phyloP scores from a whole-genome alignment of 1,140 invertebrate genomes.

The Euwallacea fornicatus region DNA sequence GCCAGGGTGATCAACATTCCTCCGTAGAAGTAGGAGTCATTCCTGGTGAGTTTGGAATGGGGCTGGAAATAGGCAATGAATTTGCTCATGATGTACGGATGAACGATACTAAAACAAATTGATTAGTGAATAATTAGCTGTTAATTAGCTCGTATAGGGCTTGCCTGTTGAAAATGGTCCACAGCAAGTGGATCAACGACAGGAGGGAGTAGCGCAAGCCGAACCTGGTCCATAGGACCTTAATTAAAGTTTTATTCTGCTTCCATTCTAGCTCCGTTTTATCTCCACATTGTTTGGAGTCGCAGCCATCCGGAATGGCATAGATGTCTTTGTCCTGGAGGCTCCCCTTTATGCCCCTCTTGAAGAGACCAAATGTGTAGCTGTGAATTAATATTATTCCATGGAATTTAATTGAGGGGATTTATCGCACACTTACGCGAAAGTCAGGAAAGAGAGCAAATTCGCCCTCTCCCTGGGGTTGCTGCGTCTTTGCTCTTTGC shows the following conservation, averaged over 20 bases:
- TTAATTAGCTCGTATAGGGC: neutral
- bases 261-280: slow-evolving; percentile 44
- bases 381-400: slow-evolving; percentile 16
- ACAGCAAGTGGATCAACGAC: slow-evolving; percentile 26
- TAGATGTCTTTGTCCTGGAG: slow-evolving; percentile 45
- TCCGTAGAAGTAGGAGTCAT: slow-evolving; percentile 69
- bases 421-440: slow-evolving; percentile 32
- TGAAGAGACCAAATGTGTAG: slow-evolving; percentile 40
- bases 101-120: slow-evolving; percentile 36
- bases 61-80: slow-evolving; percentile 39
- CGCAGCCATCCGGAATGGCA: slow-evolving; percentile 39
- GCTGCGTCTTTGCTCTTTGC: slow-evolving; percentile 24
- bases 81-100: slow-evolving; percentile 35
- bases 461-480: slow-evolving; percentile 39
- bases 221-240: slow-evolving; percentile 36
- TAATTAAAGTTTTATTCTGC: slow-evolving; percentile 29
- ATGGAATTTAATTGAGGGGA: neutral
- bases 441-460: slow-evolving; percentile 36
- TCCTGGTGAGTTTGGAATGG: slow-evolving; percentile 37
- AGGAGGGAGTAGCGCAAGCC: slow-evolving; percentile 34
- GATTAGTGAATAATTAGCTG: neutral
- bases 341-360: slow-evolving; percentile 40
- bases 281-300: slow-evolving; percentile 42
- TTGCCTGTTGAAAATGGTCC: slow-evolving; percentile 39
- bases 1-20: slow-evolving; percentile 69